Percentiles rank a stretch among this genome's conserved stretches.
These are phyloP conservation scores for Chamaetylas fuelleborni DNA, from an alignment of 2,113 vertebrate genomes.

Conservation along the genomic window DNA sequence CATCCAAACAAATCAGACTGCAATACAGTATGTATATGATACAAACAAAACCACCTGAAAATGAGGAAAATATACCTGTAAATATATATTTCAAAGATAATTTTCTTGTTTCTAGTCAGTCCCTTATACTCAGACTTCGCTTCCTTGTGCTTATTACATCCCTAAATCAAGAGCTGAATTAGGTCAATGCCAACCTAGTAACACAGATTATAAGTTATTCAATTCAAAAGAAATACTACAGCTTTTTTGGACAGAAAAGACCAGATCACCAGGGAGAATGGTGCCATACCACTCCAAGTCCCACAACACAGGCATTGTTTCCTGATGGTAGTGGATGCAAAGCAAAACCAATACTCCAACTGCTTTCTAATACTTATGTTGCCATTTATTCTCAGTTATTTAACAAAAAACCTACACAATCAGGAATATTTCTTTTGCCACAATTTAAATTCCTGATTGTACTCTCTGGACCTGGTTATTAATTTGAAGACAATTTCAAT, in stretches of 20 bases:
- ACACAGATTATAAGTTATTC: neutral
- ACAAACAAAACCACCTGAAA: neutral
- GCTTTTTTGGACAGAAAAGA: neutral
- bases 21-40: neutral
- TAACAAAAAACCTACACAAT: constrained; percentile 24
- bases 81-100: neutral
- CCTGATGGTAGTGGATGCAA: neutral
- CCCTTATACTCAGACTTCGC: neutral
- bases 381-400: constrained; percentile 4
- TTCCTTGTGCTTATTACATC: neutral
- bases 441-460: constrained; percentile 25
- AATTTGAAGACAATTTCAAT: constrained; percentile 32
- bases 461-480: constrained; percentile 17
- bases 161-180: neutral
- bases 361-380: neutral
- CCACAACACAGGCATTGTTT: neutral
- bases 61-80: neutral
- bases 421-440: neutral
- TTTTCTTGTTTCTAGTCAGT: neutral
- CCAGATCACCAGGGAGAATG: neutral
- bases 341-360: neutral
- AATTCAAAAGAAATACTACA: neutral
- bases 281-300: neutral
- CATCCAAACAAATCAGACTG: neutral
- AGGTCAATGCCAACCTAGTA: neutral